Conservation (phyloP, 2,888 invertebrate species). For the Lampropteryx suffumata region DNA sequence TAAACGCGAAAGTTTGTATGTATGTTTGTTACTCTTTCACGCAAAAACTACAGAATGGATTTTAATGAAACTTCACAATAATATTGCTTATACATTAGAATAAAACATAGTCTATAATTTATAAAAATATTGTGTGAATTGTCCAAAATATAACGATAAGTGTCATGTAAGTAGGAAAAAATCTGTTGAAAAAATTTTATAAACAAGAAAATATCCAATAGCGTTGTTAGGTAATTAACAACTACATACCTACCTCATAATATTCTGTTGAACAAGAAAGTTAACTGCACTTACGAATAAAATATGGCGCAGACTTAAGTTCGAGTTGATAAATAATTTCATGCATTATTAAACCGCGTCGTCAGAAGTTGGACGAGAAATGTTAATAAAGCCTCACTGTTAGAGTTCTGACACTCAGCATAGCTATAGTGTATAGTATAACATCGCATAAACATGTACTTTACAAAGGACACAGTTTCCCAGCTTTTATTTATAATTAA, state of each 20-base stretch:
- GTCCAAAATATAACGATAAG: too few species aligned
- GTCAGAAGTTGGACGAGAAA: conserved; percentile 47
- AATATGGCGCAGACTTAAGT: conserved; percentile 23
- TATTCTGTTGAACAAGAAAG: conserved; percentile 8
- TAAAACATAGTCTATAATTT: too few species aligned
- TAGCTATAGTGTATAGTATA: conserved; percentile 6
- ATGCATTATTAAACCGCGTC: conserved; percentile 57
- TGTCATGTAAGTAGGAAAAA: too few species aligned
- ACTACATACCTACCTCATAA: not conserved
- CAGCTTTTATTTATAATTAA: conserved; percentile 57
- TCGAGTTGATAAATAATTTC: conserved; percentile 49
- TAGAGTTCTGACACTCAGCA: conserved; percentile 31
- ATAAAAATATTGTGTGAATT: too few species aligned
- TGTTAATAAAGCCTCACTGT: conserved; percentile 51
- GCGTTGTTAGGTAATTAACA: not conserved
- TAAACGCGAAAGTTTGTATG: too few species aligned
- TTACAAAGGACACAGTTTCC: conserved; percentile 38
- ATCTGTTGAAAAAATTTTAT: too few species aligned
- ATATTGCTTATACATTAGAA: too few species aligned
- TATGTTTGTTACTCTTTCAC: too few species aligned
- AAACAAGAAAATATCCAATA: too few species aligned
- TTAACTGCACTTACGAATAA: conserved; percentile 19
- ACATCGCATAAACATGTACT: conserved; percentile 36
- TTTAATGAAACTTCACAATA: too few species aligned
- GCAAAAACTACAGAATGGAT: too few species aligned